Conservation (phyloP, 1,140 invertebrate species). For the Platyscapa corneri region DNA sequence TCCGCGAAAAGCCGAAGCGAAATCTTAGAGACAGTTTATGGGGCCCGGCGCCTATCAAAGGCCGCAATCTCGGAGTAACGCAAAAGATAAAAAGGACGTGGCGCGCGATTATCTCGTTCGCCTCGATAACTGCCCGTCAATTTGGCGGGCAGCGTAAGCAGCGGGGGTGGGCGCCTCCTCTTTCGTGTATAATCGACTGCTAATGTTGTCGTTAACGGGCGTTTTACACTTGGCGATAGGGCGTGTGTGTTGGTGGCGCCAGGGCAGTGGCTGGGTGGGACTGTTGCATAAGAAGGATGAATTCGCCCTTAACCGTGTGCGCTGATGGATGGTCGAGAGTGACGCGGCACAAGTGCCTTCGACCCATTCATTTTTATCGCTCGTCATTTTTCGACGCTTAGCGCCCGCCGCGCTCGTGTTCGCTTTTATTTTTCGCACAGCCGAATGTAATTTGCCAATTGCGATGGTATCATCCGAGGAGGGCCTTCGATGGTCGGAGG, state of each 20-base stretch:
- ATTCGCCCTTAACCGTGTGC: not conserved
- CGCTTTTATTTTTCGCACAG: not conserved
- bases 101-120: conserved; percentile 4
- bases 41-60: not conserved
- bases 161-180: not conserved
- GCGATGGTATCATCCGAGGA: not conserved
- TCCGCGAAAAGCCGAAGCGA: no score
- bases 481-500: not conserved
- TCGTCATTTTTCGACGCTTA: conserved; percentile 42
- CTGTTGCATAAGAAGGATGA: not conserved
- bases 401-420: not conserved
- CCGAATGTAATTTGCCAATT: conserved; percentile 24
- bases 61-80: not conserved
- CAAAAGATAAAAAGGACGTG: not conserved
- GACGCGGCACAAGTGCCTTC: conserved; percentile 35
- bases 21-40: no score
- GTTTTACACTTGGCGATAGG: conserved; percentile 26
- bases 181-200: conserved; percentile 14
- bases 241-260: conserved; percentile 14
- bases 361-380: conserved; percentile 34
- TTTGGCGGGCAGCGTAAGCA: not conserved
- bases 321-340: conserved; percentile 31
- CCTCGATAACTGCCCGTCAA: conserved; percentile 29
- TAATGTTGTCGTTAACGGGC: conserved; percentile 37
- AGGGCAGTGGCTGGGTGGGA: conserved; percentile 13